These are phyloP conservation scores for Xylophagus ater DNA, from an alignment of 2,888 invertebrate genomes.

Conservation along the genomic window DNA sequence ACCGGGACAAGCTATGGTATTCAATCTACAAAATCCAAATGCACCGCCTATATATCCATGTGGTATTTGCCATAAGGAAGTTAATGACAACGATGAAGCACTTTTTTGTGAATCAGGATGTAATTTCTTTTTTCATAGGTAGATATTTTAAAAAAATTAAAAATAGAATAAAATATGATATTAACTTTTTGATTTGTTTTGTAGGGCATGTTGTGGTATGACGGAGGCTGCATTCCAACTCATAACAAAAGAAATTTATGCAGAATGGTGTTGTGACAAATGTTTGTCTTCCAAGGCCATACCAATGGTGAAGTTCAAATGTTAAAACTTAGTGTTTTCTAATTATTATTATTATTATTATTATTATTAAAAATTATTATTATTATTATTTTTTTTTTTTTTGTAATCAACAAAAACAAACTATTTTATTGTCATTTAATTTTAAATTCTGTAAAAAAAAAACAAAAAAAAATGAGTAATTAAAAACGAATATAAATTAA, in stretches of 20 bases:
- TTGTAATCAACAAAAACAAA: too few species aligned
- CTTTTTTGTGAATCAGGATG: constrained; percentile 96
- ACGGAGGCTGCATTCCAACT: constrained; percentile 90
- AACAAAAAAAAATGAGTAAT: too few species aligned
- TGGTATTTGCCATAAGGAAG: constrained; percentile 95
- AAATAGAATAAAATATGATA: background rate
- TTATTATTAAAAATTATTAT: too few species aligned
- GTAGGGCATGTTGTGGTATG: constrained; percentile 84
- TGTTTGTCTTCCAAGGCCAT: constrained; percentile 88
- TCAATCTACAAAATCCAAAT: constrained; percentile 96
- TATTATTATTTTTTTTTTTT: too few species aligned
- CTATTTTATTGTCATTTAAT: too few species aligned
- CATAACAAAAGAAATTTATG: constrained; percentile 87
- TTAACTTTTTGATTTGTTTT: constrained; percentile 10
- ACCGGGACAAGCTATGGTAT: constrained; percentile 92
- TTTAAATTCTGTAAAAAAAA: too few species aligned
- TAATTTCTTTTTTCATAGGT: constrained; percentile 98
- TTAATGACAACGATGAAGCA: constrained; percentile 97
- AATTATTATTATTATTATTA: too few species aligned
- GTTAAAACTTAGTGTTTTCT: constrained; percentile 50
- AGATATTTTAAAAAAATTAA: constrained; percentile 25
- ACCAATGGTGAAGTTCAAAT: constrained; percentile 94
- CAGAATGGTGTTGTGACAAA: constrained; percentile 99
- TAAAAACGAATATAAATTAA: too few species aligned
- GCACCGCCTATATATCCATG: constrained; percentile 97